These are phyloP conservation scores for Gadopsis bispinosus DNA, from an alignment of 2,797 vertebrate genomes.

Conservation along the genomic window DNA sequence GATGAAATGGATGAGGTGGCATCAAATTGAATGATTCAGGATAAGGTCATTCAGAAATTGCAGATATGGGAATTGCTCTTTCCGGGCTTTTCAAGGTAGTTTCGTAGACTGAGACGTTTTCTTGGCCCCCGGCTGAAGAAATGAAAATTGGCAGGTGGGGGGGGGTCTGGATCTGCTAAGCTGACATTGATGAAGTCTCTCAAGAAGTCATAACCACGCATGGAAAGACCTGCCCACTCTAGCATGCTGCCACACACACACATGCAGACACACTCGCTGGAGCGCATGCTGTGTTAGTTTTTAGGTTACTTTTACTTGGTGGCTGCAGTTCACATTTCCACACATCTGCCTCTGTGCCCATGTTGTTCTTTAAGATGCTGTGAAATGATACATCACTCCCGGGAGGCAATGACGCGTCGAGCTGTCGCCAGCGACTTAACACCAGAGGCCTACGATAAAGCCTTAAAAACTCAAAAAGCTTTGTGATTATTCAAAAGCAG, in stretches of 20 bases:
- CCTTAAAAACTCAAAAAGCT: constrained; percentile 14
- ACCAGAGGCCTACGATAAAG: neutral
- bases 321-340: constrained; percentile 64
- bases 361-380: constrained; percentile 62
- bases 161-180: constrained; percentile 59
- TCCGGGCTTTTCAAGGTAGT: constrained; percentile 26
- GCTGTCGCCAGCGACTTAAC: constrained; percentile 39
- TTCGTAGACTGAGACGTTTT: constrained; percentile 47
- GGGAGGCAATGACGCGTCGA: constrained; percentile 23
- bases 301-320: constrained; percentile 62
- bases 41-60: constrained; percentile 60
- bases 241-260: constrained; percentile 33
- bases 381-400: constrained; percentile 61
- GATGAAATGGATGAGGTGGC: constrained; percentile 49
- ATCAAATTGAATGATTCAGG: constrained; percentile 66
- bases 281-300: constrained; percentile 47
- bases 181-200: constrained; percentile 72
- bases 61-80: constrained; percentile 62
- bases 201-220: constrained; percentile 59
- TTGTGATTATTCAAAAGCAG: constrained; percentile 9
- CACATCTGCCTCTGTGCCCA: constrained; percentile 55
- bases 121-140: constrained; percentile 54
- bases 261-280: constrained; percentile 21
- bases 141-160: constrained; percentile 47
- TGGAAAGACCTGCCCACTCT: constrained; percentile 64